Evolutionary conservation across 2,888 invertebrate genomes (phyloP).

Genomic region (Drosophila mimetica): DNA sequence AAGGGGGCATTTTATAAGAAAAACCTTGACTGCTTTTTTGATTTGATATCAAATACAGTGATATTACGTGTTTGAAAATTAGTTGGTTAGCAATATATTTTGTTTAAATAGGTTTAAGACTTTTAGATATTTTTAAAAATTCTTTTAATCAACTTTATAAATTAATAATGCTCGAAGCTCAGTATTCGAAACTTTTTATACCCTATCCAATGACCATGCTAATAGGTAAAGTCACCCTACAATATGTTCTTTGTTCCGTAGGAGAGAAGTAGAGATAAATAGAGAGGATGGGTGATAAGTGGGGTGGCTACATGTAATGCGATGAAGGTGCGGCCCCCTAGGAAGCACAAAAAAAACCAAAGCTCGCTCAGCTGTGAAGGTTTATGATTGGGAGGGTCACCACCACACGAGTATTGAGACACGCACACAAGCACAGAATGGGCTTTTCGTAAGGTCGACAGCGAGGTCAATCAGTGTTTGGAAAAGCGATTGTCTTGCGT

Average conservation of each 20-base stretch:
- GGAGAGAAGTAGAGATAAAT: slow-evolving; percentile 1
- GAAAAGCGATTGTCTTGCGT: slow-evolving; percentile 46
- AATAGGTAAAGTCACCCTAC: slow-evolving; percentile 8
- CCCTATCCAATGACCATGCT: slow-evolving; percentile 17
- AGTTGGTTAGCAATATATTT: no score
- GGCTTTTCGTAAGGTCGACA: slow-evolving; percentile 69
- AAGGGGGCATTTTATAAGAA: background rate
- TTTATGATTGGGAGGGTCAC: slow-evolving; percentile 43
- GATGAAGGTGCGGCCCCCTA: slow-evolving; percentile 45
- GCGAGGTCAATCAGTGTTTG: slow-evolving; percentile 67
- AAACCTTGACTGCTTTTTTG: background rate
- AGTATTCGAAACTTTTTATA: no score
- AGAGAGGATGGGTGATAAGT: slow-evolving; percentile 3
- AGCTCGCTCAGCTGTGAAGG: slow-evolving; percentile 47
- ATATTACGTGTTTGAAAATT: background rate
- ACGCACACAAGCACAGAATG: slow-evolving; percentile 21
- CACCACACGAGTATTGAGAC: slow-evolving; percentile 16
- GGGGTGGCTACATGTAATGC: slow-evolving; percentile 28
- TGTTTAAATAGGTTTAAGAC: no score
- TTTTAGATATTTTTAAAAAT: no score
- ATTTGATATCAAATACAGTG: background rate
- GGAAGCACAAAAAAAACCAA: slow-evolving; percentile 5
- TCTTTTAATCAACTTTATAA: no score
- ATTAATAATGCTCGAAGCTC: no score
- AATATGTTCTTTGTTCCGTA: slow-evolving; percentile 18